These are phyloP conservation scores for Bubo blakistoni DNA, from an alignment of 2,113 vertebrate species.

Conservation along the genomic window DNA sequence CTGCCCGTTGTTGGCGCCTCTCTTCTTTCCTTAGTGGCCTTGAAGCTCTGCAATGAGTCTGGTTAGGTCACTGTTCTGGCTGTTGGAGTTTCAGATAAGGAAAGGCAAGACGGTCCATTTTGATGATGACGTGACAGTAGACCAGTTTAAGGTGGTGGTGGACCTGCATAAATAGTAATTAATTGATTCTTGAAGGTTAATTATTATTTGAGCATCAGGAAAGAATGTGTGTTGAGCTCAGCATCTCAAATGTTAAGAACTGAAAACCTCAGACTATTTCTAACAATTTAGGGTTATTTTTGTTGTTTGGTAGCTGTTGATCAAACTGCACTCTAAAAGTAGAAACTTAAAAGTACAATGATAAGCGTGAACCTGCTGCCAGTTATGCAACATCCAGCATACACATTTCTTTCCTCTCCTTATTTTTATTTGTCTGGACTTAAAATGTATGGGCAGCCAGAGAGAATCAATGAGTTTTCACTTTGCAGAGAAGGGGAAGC, in stretches of 20 bases:
- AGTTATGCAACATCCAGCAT: not conserved
- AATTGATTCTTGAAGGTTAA: not conserved
- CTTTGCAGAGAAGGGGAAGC: not conserved
- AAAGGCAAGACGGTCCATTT: not conserved
- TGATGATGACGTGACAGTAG: not conserved
- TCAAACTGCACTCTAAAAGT: not conserved
- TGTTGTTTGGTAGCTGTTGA: not conserved
- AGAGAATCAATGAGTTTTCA: not conserved
- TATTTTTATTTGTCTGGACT: not conserved
- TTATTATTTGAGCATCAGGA: not conserved
- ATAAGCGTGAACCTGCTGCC: not conserved
- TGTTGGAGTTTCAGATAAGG: not conserved
- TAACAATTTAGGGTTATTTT: not conserved
- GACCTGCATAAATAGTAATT: not conserved
- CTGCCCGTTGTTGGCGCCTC: not conserved
- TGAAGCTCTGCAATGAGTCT: not conserved
- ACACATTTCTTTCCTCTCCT: not conserved
- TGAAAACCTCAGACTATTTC: not conserved
- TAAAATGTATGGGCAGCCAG: not conserved
- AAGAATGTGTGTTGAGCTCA: not conserved
- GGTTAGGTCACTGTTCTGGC: not conserved
- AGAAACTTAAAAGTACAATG: not conserved
- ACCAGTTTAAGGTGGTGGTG: not conserved
- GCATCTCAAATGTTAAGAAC: not conserved
- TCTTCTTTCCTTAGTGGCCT: not conserved